phyloP scores from a whole-genome alignment of 2,113 vertebrate genomes.

The Ptilonorhynchus violaceus region DNA sequence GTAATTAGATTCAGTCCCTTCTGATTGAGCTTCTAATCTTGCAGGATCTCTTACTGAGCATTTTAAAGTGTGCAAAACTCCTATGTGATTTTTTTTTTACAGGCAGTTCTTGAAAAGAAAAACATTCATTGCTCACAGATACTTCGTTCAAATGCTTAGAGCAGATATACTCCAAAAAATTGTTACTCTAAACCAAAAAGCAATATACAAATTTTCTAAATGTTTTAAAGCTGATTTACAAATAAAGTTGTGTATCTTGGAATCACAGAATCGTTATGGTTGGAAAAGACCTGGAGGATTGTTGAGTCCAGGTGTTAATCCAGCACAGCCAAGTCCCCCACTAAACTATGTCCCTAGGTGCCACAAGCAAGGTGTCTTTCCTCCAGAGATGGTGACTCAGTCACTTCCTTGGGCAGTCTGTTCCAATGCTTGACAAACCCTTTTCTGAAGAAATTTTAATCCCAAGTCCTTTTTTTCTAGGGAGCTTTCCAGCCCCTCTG shows the following conservation, averaged over 20 bases:
- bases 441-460: not conserved
- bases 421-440: not conserved
- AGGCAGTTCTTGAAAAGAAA: not conserved
- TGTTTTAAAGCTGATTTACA: not conserved
- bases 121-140: not conserved
- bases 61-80: not conserved
- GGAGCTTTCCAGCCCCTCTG: not conserved
- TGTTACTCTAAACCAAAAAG: not conserved
- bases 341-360: not conserved
- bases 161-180: not conserved
- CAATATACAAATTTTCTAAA: not conserved
- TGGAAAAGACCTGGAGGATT: not conserved
- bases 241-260: not conserved
- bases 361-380: not conserved
- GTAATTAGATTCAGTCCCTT: not conserved
- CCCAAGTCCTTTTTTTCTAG: not conserved
- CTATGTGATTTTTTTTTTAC: not conserved
- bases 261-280: not conserved
- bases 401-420: not conserved
- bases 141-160: not conserved
- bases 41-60: not conserved
- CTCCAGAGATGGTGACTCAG: not conserved
- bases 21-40: slow-evolving; percentile 1
- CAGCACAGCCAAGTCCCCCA: not conserved
- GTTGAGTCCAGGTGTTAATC: not conserved